Evolutionary conservation across 2,888 invertebrate genomes (phyloP).

Genomic region (Hemistola chrysoprasaria): DNA sequence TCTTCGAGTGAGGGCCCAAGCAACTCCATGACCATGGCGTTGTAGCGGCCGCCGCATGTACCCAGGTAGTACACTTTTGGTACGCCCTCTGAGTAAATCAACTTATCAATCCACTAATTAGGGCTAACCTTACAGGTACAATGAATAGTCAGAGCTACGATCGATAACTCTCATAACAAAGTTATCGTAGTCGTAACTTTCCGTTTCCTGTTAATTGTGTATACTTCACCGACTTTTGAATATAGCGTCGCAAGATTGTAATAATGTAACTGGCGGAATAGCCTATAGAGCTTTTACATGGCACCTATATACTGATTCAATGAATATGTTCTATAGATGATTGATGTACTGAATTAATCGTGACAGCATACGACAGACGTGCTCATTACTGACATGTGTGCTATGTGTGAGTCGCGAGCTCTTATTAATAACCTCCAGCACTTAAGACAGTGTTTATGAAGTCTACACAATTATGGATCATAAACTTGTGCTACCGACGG

Average conservation of each 20-base stretch:
- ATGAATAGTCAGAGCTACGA: constrained; percentile 5
- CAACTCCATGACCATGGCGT: constrained; percentile 99
- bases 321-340: constrained; percentile 22
- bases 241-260: constrained; percentile 19
- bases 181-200: constrained; percentile 20
- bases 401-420: constrained; percentile 20
- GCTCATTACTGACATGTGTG: constrained; percentile 29
- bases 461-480: constrained; percentile 30
- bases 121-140: constrained; percentile 1
- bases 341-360: constrained; percentile 29
- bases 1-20: constrained; percentile 99
- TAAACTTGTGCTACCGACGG: constrained; percentile 30
- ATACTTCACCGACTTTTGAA: constrained; percentile 20
- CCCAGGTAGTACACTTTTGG: constrained; percentile 99
- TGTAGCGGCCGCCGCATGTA: constrained; percentile 98
- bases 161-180: constrained; percentile 16
- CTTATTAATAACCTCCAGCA: constrained; percentile 31
- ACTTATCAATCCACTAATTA: constrained; percentile 28
- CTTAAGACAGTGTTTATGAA: constrained; percentile 28
- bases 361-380: constrained; percentile 30
- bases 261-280: constrained; percentile 19
- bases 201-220: constrained; percentile 26
- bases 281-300: constrained; percentile 13
- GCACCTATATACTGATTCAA: constrained; percentile 13
- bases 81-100: constrained; percentile 91